Evolutionary conservation across 2,113 vertebrate species (phyloP).

Genomic region (Petrocephalus zakoni): DNA sequence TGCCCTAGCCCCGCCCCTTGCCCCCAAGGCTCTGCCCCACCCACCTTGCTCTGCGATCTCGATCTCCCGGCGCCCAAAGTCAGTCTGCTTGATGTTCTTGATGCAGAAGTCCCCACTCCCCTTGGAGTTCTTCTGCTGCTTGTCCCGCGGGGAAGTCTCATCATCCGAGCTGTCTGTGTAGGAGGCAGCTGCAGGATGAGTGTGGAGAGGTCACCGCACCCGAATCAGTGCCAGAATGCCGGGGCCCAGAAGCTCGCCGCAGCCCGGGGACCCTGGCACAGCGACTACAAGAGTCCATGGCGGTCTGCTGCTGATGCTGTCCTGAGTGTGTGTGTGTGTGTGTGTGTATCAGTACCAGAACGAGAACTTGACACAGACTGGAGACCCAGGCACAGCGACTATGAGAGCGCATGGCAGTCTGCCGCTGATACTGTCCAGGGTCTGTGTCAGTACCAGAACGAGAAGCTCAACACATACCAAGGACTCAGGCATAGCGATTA

Average conservation of each 20-base stretch:
- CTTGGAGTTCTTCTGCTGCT: slow-evolving; percentile 75
- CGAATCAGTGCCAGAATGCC: not conserved
- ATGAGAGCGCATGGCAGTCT: not conserved
- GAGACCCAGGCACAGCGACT: not conserved
- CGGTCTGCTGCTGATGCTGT: not conserved
- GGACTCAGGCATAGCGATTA: not conserved
- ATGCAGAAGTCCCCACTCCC: slow-evolving; percentile 74
- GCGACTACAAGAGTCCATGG: not conserved
- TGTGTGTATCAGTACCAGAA: not conserved
- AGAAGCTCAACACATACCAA: not conserved
- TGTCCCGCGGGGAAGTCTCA: slow-evolving; percentile 74
- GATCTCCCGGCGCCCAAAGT: slow-evolving; percentile 75
- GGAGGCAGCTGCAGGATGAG: slow-evolving; percentile 61
- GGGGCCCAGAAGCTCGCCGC: not conserved
- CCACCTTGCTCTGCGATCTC: slow-evolving; percentile 77
- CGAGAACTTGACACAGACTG: not conserved
- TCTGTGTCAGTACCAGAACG: not conserved
- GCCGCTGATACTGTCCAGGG: not conserved
- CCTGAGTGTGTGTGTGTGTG: not conserved
- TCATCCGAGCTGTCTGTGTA: slow-evolving; percentile 79
- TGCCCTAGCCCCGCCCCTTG: not conserved
- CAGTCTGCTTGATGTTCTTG: slow-evolving; percentile 75
- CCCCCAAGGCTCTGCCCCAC: not conserved
- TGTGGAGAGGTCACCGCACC: not conserved
- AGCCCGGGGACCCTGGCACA: not conserved